Conservation (phyloP, 1,140 invertebrate genomes). For the Scaptodrosophila lebanonensis region DNA sequence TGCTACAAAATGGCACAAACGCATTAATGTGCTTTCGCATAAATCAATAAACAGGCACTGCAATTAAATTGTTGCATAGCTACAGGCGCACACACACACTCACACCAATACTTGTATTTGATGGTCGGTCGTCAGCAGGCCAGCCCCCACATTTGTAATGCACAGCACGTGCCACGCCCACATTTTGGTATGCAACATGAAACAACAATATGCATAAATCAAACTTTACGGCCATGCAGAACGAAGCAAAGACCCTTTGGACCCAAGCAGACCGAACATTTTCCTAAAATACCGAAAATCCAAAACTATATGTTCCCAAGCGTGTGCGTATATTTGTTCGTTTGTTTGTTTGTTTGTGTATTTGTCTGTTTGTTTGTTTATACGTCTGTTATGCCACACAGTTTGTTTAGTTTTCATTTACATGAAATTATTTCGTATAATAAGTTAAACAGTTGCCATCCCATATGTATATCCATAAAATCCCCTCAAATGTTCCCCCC, state of each 20-base stretch:
- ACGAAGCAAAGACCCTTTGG: conserved; percentile 3
- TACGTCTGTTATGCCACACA: conserved; percentile 35
- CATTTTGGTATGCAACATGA: conserved; percentile 32
- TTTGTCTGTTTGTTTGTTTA: conserved; percentile 11
- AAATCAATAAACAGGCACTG: conserved; percentile 63
- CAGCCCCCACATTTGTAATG: no score
- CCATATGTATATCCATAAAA: no score
- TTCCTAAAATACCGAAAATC: conserved; percentile 20
- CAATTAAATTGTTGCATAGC: conserved; percentile 66
- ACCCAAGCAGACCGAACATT: background rate
- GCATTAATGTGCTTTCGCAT: conserved; percentile 57
- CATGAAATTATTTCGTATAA: conserved; percentile 28
- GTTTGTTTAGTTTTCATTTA: conserved; percentile 53
- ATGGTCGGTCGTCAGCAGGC: no score
- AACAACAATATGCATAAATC: conserved; percentile 50
- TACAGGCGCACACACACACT: conserved; percentile 4
- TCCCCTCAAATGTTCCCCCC: conserved; percentile 1
- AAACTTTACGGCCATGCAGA: conserved; percentile 53
- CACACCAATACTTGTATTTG: no score
- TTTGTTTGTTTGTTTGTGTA: conserved; percentile 13
- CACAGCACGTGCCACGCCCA: conserved; percentile 10
- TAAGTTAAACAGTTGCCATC: conserved; percentile 14
- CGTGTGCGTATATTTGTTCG: conserved; percentile 31
- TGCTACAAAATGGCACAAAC: background rate
- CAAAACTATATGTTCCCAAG: conserved; percentile 22